Conservation (phyloP, 2,888 invertebrate species). For the Eumacrocentrus americanus region DNA sequence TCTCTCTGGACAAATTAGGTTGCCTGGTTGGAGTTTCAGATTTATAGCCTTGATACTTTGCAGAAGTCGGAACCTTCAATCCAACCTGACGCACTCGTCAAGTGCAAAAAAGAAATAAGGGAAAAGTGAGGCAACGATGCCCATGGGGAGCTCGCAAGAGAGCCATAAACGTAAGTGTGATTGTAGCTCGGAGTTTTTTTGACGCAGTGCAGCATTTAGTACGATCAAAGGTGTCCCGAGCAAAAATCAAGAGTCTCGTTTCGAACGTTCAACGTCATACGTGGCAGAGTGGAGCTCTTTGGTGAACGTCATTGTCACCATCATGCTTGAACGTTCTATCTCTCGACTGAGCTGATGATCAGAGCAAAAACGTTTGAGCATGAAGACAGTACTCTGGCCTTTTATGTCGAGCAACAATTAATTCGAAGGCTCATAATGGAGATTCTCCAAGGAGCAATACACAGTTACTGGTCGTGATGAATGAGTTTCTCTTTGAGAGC, state of each 20-base stretch:
- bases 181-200: conserved; percentile 2
- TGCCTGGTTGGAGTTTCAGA: neutral
- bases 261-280: conserved; percentile 38
- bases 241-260: neutral
- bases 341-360: neutral
- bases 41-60: neutral
- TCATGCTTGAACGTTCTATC: neutral
- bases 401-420: neutral
- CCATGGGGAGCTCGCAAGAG: neutral
- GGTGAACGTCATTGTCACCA: conserved; percentile 1
- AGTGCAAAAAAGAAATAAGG: neutral
- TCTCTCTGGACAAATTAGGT: neutral
- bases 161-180: conserved; percentile 16
- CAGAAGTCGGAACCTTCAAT: neutral
- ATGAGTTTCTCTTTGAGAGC: neutral
- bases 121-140: conserved; percentile 3
- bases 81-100: neutral
- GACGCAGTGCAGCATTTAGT: neutral
- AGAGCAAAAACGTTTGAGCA: neutral
- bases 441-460: neutral
- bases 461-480: neutral
- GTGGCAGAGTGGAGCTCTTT: neutral
- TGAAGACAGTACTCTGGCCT: neutral
- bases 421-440: neutral
- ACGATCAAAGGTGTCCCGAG: conserved; percentile 10